A percentile compares a stretch with the other conserved stretches of the same genome.
phyloP scores from a whole-genome alignment of 2,888 invertebrate genomes.

The Piscicola geometra region DNA sequence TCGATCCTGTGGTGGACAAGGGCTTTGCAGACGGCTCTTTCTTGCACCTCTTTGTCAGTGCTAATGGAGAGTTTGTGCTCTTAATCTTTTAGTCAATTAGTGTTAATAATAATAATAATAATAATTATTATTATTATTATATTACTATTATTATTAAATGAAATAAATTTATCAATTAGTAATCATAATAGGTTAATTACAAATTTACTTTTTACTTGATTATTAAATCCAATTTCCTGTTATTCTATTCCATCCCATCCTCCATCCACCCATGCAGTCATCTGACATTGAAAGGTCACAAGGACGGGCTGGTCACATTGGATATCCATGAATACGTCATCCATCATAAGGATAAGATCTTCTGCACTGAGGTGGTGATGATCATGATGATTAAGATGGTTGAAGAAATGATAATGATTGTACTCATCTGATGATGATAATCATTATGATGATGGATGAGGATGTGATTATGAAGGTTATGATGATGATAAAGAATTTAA shows the following conservation, averaged over 20 bases:
- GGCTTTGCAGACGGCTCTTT: not conserved
- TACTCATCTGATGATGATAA: no score
- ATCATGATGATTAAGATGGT: no score
- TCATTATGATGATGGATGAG: no score
- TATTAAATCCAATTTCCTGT: no score
- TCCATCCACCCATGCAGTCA: constrained; percentile 31
- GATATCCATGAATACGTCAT: constrained; percentile 40
- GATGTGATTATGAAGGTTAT: not conserved
- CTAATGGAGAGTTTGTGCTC: not conserved
- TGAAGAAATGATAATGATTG: no score
- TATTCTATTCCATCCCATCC: no score
- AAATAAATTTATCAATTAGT: no score
- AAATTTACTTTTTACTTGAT: no score
- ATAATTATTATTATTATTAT: not conserved
- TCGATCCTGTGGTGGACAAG: not conserved
- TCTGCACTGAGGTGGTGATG: not conserved
- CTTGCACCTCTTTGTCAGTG: not conserved
- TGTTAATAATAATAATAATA: not conserved
- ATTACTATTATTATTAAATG: not conserved
- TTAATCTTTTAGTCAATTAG: not conserved
- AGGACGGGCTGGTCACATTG: constrained; percentile 37
- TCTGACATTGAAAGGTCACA: constrained; percentile 36
- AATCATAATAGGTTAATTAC: no score
- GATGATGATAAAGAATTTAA: not conserved
- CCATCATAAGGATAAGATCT: not conserved